Base-by-base conservation (phyloP, 2,888 invertebrate species). In the Aleiodes leptofemur region DNA sequence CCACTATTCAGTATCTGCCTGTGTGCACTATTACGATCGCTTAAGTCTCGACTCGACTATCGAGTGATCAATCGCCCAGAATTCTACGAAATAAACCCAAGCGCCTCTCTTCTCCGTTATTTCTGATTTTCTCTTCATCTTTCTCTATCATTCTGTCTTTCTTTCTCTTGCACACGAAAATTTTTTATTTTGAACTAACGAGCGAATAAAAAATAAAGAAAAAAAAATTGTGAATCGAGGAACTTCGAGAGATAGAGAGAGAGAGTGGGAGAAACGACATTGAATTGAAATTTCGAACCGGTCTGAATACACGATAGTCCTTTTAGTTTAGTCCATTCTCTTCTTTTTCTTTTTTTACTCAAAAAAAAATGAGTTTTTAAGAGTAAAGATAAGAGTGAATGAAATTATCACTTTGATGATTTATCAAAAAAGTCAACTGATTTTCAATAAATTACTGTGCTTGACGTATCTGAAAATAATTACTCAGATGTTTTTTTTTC, bases 21-120 rank as follows among this genome's bases (percentile, higher is more conserved):
- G 80, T 77, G 79, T 81, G 81, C 83, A 85, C 85, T n/a, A 87
- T 87, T 87, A 87, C 86, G 86, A 87, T 86, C 87, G 87, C 87
- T 87, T 87, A 87, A 86, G 87, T 87, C 87, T 85, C 83, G 82
- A 75, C 86, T 85, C 82, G 84, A 86, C 83, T 84, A 85, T 84
- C 83, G 85, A 85, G 87, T 86, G 87, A 87, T 87, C 87, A 85
- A 87, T 87, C 86, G 86, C 84, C 84, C 82, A 82, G 83, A 84
- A 85, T 87, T 87, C 86, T 83, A 82, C 84, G 84, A 86, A 86
- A 77, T 79, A 23, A 82, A 78, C 82, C 72, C 80, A 82, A 80
- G 75, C 75, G 75, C 71, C 75, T 48, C 75, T 48, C 71, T 38
- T 16, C 13, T n/a, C 56, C 56, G 48, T 57, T 53, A 55, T 70